Percentiles rank a stretch among this genome's conserved stretches.
phyloP scores from a whole-genome alignment of 2,797 vertebrate species.

The Huso huso region DNA sequence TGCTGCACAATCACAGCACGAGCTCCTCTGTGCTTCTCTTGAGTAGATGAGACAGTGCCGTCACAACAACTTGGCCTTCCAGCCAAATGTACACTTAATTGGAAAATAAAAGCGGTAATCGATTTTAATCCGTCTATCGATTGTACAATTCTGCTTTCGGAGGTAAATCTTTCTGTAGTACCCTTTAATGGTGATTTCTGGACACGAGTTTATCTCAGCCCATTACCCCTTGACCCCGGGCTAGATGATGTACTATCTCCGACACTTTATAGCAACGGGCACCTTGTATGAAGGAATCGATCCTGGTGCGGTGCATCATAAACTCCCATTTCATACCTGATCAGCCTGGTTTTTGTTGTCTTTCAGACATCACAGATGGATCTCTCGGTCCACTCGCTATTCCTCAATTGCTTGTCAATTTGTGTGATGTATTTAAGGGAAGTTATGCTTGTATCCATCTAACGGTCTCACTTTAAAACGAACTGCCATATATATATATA shows the following conservation, averaged over 20 bases:
- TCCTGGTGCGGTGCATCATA: constrained; percentile 6
- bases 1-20: background rate
- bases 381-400: too few species aligned
- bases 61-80: constrained; percentile 21
- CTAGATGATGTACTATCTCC: constrained; percentile 17
- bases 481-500: too few species aligned
- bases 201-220: constrained; percentile 21
- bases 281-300: constrained; percentile 19
- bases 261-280: constrained; percentile 21
- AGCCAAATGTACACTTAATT: constrained; percentile 42
- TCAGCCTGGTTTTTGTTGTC: background rate
- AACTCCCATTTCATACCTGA: constrained; percentile 11
- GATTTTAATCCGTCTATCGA: constrained; percentile 51
- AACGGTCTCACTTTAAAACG: too few species aligned
- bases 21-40: constrained; percentile 10
- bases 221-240: constrained; percentile 21
- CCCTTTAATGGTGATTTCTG: constrained; percentile 26
- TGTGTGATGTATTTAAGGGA: too few species aligned
- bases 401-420: too few species aligned
- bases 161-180: constrained; percentile 21
- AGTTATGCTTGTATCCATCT: too few species aligned
- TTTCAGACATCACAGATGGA: background rate
- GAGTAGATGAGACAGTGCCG: constrained; percentile 9
- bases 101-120: constrained; percentile 49
- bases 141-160: constrained; percentile 26